These are phyloP conservation scores for Oceanites oceanicus DNA, from an alignment of 2,113 vertebrate species.

Conservation along the genomic window DNA sequence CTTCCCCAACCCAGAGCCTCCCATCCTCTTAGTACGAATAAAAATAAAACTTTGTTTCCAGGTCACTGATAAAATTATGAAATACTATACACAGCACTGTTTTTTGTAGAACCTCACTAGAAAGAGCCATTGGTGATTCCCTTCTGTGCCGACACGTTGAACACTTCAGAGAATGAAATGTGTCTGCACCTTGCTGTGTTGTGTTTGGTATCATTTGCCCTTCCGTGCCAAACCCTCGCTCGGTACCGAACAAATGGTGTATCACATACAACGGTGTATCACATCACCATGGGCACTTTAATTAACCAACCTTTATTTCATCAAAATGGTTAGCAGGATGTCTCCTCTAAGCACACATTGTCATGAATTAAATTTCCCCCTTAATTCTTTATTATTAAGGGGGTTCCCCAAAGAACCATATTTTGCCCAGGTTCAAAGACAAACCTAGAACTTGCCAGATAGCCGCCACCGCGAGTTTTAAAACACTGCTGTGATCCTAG, in stretches of 20 bases:
- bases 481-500: neutral
- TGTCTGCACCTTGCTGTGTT: neutral
- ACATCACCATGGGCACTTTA: neutral
- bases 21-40: neutral
- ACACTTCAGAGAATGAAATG: neutral
- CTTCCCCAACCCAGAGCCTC: neutral
- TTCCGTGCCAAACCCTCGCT: neutral
- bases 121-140: neutral
- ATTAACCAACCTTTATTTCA: neutral
- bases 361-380: neutral
- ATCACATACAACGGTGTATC: neutral
- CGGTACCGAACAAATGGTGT: accelerated
- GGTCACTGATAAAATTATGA: neutral
- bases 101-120: neutral
- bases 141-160: no score
- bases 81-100: neutral
- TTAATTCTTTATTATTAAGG: neutral
- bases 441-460: neutral
- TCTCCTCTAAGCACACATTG: neutral
- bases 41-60: neutral
- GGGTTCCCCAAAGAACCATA: neutral
- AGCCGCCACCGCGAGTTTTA: accelerated
- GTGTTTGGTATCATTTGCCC: neutral
- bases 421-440: neutral
- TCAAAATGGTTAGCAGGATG: neutral